Base-by-base conservation (phyloP, 1,140 invertebrate species). In the Steinernema feltiae region DNA sequence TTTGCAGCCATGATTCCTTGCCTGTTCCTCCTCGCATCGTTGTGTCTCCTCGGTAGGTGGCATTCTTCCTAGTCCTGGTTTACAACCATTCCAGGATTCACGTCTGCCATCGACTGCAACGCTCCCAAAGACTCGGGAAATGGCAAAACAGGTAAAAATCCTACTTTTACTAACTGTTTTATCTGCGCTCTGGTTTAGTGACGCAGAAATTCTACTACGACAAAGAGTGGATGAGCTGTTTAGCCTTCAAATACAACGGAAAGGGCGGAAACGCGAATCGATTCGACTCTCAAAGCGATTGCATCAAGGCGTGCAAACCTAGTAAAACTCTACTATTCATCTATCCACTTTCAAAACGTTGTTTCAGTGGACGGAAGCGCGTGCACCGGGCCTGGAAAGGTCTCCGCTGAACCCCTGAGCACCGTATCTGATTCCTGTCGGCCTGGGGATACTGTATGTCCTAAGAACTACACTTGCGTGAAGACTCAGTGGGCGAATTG, bases 381-480 rank as follows among this genome's bases (percentile, higher is more conserved):
- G 2, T 63, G 53, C 53, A 41, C 7, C 18, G 35, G 35, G 18
- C 35, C 35, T 7, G 35, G 35, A 7, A 41, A 41, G 18, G 35
- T 18, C 35, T 41, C 7, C 35, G 35, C 3, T 21, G 53, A 63
- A 3, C 15, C 53, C 53, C 3, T 35, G n/a, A 73, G 69, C 69
- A 35, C 29, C 53, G 31, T 32, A 29, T 32, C 1, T 31, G 35
- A 71, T 7, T 12, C n/a, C n/a, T 70, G 3, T 12, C 27, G 7
- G 1, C 48, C 1, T 48, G 1, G 30, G 24, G 32, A 46, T 2
- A 48, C 12, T 3, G 24, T 18, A 3, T 74, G 73, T 53, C 73
- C 73, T 7, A 72, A 72, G 12, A 21, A 21, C 29, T 74, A 17
- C 63, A 74, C 46, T 29, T 74, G 73, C 24, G 15, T 71, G 3